These are phyloP conservation scores for Macrotus californicus DNA, from an alignment of 2,113 vertebrate species.

Conservation along the genomic window DNA sequence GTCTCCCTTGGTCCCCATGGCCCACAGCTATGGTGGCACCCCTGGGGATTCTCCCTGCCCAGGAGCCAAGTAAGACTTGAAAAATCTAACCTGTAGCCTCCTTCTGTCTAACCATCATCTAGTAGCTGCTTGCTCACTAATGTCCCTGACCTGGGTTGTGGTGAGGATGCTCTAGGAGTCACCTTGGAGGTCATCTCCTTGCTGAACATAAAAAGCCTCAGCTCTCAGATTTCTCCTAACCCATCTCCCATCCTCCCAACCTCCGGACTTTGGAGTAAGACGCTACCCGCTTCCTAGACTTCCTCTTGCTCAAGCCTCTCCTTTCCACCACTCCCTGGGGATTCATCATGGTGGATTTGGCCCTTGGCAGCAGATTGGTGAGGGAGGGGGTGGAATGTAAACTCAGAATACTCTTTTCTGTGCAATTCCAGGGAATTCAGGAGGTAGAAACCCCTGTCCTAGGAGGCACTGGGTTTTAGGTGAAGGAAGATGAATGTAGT, in stretches of 20 bases:
- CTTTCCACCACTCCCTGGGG: neutral
- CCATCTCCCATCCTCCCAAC: neutral
- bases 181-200: neutral
- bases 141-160: neutral
- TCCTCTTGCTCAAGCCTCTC: neutral
- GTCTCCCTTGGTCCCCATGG: neutral
- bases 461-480: neutral
- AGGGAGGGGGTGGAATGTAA: neutral
- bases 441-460: neutral
- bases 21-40: neutral
- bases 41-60: neutral
- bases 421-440: neutral
- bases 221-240: neutral
- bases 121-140: neutral
- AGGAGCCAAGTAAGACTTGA: neutral
- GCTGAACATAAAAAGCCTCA: neutral
- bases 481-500: neutral
- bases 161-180: neutral
- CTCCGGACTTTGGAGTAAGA: neutral
- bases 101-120: neutral
- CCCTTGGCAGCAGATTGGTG: neutral
- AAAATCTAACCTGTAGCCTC: neutral
- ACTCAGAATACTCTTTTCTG: neutral
- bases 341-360: neutral
- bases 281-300: neutral